Conservation (phyloP, 23 tunicate genomes). For the Trididemnum miniatum region DNA sequence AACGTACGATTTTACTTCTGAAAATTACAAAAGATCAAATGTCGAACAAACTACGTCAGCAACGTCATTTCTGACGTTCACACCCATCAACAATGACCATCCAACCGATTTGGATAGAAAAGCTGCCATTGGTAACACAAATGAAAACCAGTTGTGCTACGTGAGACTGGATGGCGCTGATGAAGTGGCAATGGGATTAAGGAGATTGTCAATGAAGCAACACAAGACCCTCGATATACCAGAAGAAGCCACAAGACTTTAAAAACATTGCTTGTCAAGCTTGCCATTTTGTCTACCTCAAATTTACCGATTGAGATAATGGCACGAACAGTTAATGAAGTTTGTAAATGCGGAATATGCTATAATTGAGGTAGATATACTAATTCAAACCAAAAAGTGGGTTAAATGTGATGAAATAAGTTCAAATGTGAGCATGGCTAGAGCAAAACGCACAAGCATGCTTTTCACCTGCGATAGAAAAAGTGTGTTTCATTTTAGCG, state of each 20-base stretch:
- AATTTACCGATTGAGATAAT: too few relatives aligned
- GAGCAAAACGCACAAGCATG: too few relatives aligned
- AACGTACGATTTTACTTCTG: conserved; percentile 20
- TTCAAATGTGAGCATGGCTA: too few relatives aligned
- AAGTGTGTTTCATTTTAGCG: too few relatives aligned
- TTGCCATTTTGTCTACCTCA: too few relatives aligned
- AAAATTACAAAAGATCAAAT: neutral
- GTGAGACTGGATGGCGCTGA: conserved; percentile 4
- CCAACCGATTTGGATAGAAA: conserved; percentile 3
- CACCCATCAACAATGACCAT: conserved; percentile 1
- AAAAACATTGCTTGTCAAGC: too few relatives aligned
- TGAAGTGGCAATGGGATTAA: neutral
- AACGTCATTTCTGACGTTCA: neutral
- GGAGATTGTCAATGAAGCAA: conserved; percentile 4
- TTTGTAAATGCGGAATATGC: too few relatives aligned
- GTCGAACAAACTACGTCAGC: neutral
- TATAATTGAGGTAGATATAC: too few relatives aligned
- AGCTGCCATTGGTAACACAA: neutral
- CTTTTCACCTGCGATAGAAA: too few relatives aligned
- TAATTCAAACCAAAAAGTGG: too few relatives aligned
- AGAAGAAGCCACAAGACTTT: conserved; percentile 18
- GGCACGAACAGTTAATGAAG: too few relatives aligned
- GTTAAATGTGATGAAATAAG: too few relatives aligned
- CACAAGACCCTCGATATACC: conserved; percentile 17
- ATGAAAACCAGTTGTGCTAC: neutral